Percentiles rank a stretch among this genome's conserved stretches.
These are phyloP conservation scores for Lasioglossum figueresi DNA, from an alignment of 2,888 invertebrate species.

Conservation along the genomic window DNA sequence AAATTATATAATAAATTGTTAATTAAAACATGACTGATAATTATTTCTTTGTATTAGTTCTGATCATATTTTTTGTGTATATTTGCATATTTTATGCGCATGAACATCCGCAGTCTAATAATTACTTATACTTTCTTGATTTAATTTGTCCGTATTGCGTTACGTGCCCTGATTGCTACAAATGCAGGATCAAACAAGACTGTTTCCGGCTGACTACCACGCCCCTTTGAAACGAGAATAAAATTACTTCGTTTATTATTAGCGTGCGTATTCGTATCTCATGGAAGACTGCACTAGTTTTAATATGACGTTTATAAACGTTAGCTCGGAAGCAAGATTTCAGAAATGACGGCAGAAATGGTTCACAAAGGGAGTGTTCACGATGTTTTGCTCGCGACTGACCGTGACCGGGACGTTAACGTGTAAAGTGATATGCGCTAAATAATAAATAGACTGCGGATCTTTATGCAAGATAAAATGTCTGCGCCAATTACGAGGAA, in stretches of 20 bases:
- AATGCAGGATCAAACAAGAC: not conserved
- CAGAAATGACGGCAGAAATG: not conserved
- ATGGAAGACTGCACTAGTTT: not conserved
- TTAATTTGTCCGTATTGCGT: not conserved
- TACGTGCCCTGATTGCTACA: not conserved
- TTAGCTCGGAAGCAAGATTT: not conserved
- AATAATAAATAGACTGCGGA: not conserved
- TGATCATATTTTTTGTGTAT: too few relatives aligned
- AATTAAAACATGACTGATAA: too few relatives aligned
- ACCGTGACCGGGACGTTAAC: not conserved
- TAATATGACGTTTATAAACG: not conserved
- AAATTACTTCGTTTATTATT: conserved; percentile 8
- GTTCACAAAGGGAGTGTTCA: not conserved
- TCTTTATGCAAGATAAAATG: not conserved
- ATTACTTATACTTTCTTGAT: not conserved
- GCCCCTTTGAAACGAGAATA: not conserved
- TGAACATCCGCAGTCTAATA: too few relatives aligned
- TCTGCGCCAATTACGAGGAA: not conserved
- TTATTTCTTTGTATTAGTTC: too few relatives aligned
- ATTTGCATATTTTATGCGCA: too few relatives aligned
- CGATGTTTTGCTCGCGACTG: not conserved
- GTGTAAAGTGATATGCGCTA: not conserved
- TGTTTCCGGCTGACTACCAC: not conserved
- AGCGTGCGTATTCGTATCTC: not conserved
- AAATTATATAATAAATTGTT: too few relatives aligned